phyloP scores from a whole-genome alignment of 2,113 vertebrate species.

The Irena cyanogastra region DNA sequence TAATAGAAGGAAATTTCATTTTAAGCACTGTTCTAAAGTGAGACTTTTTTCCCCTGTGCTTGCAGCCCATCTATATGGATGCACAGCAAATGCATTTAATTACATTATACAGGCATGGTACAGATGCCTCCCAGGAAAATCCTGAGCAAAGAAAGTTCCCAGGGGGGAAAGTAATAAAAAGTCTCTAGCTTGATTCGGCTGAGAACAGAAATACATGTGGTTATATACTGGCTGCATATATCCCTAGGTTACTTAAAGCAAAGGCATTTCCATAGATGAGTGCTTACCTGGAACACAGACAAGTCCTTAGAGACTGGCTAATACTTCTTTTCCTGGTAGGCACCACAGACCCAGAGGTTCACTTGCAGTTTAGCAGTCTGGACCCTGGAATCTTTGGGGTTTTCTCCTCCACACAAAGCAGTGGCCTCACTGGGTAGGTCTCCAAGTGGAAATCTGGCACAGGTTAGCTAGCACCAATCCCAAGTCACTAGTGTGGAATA shows the following conservation, averaged over 20 bases:
- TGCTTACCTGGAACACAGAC: not conserved
- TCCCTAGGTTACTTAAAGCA: not conserved
- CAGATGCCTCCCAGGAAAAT: not conserved
- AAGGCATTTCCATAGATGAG: not conserved
- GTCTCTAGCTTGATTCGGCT: not conserved
- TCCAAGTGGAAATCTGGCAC: not conserved
- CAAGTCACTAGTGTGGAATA: not conserved
- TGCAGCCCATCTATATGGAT: not conserved
- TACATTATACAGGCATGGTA: not conserved
- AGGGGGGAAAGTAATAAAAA: not conserved
- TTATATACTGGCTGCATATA: not conserved
- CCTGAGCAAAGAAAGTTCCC: not conserved
- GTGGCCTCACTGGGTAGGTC: not conserved
- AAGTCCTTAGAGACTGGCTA: not conserved
- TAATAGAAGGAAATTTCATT: not conserved
- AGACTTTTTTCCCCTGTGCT: not conserved
- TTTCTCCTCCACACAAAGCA: not conserved
- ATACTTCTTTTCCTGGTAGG: not conserved
- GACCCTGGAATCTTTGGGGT: not conserved
- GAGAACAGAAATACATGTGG: accelerated
- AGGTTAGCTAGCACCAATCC: not conserved
- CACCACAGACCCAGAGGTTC: not conserved
- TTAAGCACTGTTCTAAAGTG: not conserved
- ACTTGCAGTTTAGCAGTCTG: not conserved
- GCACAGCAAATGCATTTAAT: not conserved